phyloP scores from a whole-genome alignment of 1,140 invertebrate genomes.

The Meteorus sp. region DNA sequence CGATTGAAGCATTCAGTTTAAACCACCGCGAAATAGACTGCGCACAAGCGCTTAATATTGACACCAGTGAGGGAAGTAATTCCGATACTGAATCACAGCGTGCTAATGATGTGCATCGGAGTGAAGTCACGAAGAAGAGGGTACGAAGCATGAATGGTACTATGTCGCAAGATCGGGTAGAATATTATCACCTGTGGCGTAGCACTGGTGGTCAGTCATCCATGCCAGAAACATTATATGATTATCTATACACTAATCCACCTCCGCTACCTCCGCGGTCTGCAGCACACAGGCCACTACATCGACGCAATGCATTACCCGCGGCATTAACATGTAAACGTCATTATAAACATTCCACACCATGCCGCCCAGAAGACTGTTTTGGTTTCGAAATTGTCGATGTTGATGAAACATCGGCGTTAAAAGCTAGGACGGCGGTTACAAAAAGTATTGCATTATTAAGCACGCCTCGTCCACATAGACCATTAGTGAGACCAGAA shows the following conservation, averaged over 20 bases:
- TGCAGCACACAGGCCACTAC: conserved; percentile 66
- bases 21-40: conserved; percentile 37
- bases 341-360: conserved; percentile 54
- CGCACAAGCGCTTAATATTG: conserved; percentile 36
- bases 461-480: conserved; percentile 50
- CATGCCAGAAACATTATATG: conserved; percentile 43
- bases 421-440: conserved; percentile 51
- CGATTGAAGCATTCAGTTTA: conserved; percentile 17
- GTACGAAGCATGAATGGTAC: conserved; percentile 36
- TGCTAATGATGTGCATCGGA: conserved; percentile 32
- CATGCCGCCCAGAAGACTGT: conserved; percentile 66
- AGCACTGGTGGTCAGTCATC: conserved; percentile 46
- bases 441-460: conserved; percentile 55
- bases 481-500: conserved; percentile 44
- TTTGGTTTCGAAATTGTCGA: conserved; percentile 80
- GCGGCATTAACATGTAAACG: conserved; percentile 55
- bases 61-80: conserved; percentile 53
- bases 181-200: conserved; percentile 57
- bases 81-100: conserved; percentile 54
- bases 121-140: conserved; percentile 37
- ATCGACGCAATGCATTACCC: conserved; percentile 63
- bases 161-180: conserved; percentile 44
- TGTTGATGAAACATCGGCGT: conserved; percentile 65
- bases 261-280: conserved; percentile 60
- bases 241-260: conserved; percentile 49